These are phyloP conservation scores for Gephyroberyx darwinii DNA, from an alignment of 2,797 vertebrate species.

Conservation along the genomic window DNA sequence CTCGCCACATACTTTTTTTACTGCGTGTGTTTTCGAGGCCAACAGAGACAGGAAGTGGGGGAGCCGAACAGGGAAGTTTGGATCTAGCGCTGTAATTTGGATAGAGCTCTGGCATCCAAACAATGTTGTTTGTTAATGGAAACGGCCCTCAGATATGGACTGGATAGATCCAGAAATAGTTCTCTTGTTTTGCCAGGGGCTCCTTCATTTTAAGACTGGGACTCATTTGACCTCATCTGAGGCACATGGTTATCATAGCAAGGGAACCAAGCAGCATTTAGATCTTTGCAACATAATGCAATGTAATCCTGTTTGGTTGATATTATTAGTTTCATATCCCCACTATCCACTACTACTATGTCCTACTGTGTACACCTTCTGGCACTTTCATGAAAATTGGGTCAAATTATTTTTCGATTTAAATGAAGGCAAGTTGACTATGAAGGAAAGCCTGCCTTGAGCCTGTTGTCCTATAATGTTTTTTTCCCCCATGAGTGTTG, in stretches of 20 bases:
- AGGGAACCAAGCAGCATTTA: conserved; percentile 8
- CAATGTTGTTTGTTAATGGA: conserved; percentile 23
- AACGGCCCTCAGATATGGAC: conserved; percentile 34
- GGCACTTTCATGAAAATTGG: neutral
- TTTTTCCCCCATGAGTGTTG: conserved; percentile 10
- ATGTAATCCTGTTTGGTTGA: neutral
- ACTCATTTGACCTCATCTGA: conserved; percentile 6
- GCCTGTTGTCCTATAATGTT: conserved; percentile 17
- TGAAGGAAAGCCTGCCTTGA: neutral
- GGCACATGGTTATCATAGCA: neutral
- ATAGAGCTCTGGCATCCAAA: conserved; percentile 36
- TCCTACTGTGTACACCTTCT: neutral
- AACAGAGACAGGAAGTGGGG: conserved; percentile 37
- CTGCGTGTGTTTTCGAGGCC: conserved; percentile 17
- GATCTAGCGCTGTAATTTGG: conserved; percentile 39
- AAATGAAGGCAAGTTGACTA: neutral
- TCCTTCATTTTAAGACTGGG: neutral
- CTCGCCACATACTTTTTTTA: neutral
- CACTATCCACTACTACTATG: neutral
- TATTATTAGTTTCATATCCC: conserved; percentile 8
- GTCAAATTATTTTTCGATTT: neutral
- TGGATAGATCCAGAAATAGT: conserved; percentile 11
- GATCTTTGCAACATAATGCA: conserved; percentile 7
- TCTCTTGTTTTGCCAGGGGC: conserved; percentile 10
- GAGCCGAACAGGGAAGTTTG: conserved; percentile 16